Conservation (phyloP, 2,888 invertebrate genomes). For the Athrips mouffetella region DNA sequence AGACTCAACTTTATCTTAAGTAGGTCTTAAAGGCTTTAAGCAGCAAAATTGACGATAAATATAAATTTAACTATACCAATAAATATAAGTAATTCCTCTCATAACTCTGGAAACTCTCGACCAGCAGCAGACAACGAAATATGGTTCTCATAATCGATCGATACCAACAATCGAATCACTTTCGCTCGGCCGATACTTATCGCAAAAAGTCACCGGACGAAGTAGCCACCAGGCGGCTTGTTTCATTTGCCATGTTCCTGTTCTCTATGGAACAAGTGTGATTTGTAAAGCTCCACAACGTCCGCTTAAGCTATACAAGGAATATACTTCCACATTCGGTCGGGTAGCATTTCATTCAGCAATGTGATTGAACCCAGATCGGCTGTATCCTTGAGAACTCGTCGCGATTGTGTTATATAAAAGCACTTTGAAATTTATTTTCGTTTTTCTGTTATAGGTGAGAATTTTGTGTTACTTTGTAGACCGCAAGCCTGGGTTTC, state of each 20-base stretch:
- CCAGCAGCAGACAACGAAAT: conserved; percentile 29
- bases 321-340: conserved; percentile 33
- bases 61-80: too few relatives aligned
- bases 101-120: conserved; percentile 2
- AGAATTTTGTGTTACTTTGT: too few relatives aligned
- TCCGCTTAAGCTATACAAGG: conserved; percentile 21
- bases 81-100: not conserved
- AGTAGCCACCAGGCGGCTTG: conserved; percentile 28
- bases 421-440: too few relatives aligned
- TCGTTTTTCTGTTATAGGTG: too few relatives aligned
- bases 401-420: conserved; percentile 30
- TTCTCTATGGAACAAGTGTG: conserved; percentile 28
- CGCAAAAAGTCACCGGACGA: conserved; percentile 50
- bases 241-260: conserved; percentile 42
- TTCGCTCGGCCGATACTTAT: conserved; percentile 58
- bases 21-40: too few relatives aligned
- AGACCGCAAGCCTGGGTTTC: not conserved
- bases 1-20: too few relatives aligned
- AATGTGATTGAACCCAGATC: conserved; percentile 66
- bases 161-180: conserved; percentile 60
- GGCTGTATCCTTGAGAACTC: conserved; percentile 64
- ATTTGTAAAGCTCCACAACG: conserved; percentile 26
- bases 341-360: conserved; percentile 64
- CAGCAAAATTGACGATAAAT: too few relatives aligned
- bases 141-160: conserved; percentile 43